Base-by-base conservation (phyloP, 2,888 invertebrate genomes). In the Acanthosepion pharaonis region DNA sequence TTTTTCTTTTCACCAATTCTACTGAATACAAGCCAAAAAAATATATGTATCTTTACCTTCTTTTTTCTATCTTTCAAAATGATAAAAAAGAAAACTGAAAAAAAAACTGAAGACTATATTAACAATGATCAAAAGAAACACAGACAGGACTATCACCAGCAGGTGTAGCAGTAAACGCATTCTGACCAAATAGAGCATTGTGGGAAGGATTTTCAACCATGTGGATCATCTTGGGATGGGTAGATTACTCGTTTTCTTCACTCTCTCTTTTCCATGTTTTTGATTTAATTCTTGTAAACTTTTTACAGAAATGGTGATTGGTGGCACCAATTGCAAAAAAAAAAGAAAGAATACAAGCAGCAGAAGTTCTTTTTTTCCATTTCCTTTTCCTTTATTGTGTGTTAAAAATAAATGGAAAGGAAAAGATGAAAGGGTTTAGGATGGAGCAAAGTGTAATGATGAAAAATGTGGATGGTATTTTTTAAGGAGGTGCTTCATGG, bases 91-190 rank as follows among this genome's bases (percentile, higher is more conserved):
- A n/a, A 33, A 78, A 33, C n/a, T 33, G 11, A n/a, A 5, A 33
- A 78, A 78, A 78, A 78, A n/a, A 78, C n/a, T n/a, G n/a, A 78
- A 78, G 78, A 78, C 78, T 78, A 78, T 78, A 33, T 78, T 78
- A 78, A 78, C 78, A 78, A 78, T 78, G 78, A 78, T 78, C n/a
- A 78, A 78, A 78, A 78, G n/a, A 78, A 78, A 78, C 78, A n/a
- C 3, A 18, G n/a, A 78, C n/a, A 78, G n/a, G 78, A 78, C 78
- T 33, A 78, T 33, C 15, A 33, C 78, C 78, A 78, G 78, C 78
- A 78, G 78, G 15, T 78, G n/a, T 78, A 78, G 78, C 78, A 78
- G 9, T 78, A 15, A 33, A 78, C 15, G 11, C 9, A 78, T n/a
- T 78, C 78, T 18, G 18, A 78, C 9, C 78, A 78, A 15, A 18